Percentiles rank a stretch among this genome's conserved stretches.
Evolutionary conservation across 2,888 invertebrate species (phyloP).

Genomic region (Ceraclea dissimilis): DNA sequence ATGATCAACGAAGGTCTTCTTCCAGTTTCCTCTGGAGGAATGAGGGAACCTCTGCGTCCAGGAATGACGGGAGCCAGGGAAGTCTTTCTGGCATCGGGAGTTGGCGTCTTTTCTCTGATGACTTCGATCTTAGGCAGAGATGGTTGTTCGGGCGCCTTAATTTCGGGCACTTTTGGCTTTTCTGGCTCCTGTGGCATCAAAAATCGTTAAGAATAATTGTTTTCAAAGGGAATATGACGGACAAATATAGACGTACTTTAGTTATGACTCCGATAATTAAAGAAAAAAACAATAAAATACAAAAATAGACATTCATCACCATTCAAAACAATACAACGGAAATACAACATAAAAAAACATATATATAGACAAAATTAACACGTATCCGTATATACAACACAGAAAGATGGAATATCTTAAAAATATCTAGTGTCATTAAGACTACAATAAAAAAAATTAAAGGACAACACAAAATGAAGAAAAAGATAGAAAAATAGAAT

Average conservation of each 20-base stretch:
- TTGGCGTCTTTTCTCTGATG: conserved; percentile 68
- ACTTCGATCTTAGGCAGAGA: conserved; percentile 83
- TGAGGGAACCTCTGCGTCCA: conserved; percentile 68
- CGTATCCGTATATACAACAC: background rate
- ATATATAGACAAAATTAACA: too few relatives aligned
- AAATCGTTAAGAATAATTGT: too few relatives aligned
- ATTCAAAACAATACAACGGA: background rate
- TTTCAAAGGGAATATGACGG: too few relatives aligned
- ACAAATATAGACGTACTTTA: background rate
- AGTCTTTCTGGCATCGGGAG: conserved; percentile 61
- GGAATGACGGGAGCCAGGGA: conserved; percentile 59
- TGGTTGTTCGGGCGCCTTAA: conserved; percentile 52
- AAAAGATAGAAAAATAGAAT: background rate
- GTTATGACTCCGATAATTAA: background rate
- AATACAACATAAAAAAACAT: background rate
- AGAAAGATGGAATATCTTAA: background rate
- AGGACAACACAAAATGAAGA: background rate
- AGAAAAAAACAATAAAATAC: too few relatives aligned
- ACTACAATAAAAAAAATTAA: background rate
- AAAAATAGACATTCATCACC: background rate
- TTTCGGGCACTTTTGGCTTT: conserved; percentile 56
- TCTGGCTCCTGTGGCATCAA: conserved; percentile 26
- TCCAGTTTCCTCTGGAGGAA: conserved; percentile 81
- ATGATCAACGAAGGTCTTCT: conserved; percentile 86
- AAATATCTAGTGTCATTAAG: background rate